A percentile compares a stretch with the other conserved stretches of the same genome.
Evolutionary conservation across 2,797 vertebrate genomes (phyloP).

Genomic region (Ctenopoma multispine): DNA sequence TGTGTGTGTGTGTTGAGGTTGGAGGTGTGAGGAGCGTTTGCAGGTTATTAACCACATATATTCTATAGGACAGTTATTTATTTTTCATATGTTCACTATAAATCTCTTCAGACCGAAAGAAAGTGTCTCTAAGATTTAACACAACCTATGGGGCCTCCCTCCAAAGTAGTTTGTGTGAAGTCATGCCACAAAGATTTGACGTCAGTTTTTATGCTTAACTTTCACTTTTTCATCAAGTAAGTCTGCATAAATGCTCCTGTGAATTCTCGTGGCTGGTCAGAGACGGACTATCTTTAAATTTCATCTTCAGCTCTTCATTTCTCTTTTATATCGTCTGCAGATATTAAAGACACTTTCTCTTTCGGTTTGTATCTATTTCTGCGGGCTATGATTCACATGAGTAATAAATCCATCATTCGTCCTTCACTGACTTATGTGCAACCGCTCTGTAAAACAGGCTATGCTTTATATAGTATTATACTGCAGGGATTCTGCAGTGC

Average conservation of each 20-base stretch:
- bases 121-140: conserved; percentile 26
- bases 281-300: conserved; percentile 72
- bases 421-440: conserved; percentile 16
- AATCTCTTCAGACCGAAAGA: neutral
- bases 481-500: conserved; percentile 2
- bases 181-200: conserved; percentile 35
- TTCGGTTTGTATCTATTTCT: conserved; percentile 50
- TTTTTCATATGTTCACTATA: conserved; percentile 24
- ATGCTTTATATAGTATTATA: neutral
- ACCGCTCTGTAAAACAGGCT: neutral
- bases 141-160: conserved; percentile 4
- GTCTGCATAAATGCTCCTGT: conserved; percentile 52
- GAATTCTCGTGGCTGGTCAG: conserved; percentile 59
- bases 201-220: conserved; percentile 58
- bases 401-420: conserved; percentile 44
- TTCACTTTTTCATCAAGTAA: conserved; percentile 51
- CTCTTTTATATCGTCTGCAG: conserved; percentile 16
- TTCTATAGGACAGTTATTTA: conserved; percentile 18
- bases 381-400: conserved; percentile 25
- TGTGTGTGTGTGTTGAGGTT: neutral
- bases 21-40: conserved; percentile 11
- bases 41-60: conserved; percentile 15
- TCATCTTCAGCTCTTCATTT: conserved; percentile 59
- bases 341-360: conserved; percentile 53
- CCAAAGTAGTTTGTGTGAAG: conserved; percentile 53